Evolutionary conservation across 1,140 invertebrate genomes (phyloP).

Genomic region (Halictus rubicundus): DNA sequence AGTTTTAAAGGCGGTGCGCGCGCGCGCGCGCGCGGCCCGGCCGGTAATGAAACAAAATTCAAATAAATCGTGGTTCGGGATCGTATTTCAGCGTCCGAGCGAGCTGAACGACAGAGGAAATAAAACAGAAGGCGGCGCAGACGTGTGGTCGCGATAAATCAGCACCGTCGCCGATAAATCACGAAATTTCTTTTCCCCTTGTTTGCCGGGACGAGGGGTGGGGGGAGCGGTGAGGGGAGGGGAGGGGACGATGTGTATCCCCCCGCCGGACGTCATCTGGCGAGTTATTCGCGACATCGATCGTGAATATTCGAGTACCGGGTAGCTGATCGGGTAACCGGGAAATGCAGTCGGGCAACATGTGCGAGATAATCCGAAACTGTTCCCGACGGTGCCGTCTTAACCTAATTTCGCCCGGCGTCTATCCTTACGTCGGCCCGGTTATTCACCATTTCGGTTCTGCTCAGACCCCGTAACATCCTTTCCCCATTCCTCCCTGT

Average conservation of each 20-base stretch:
- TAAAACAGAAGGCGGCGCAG: slow-evolving; percentile 9
- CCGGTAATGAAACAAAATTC: slow-evolving; percentile 18
- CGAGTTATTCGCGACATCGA: slow-evolving; percentile 52
- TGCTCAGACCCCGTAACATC: slow-evolving; percentile 5
- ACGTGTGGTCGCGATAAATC: slow-evolving; percentile 39
- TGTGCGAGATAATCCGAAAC: slow-evolving; percentile 69
- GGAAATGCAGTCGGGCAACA: slow-evolving; percentile 54
- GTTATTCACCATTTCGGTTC: slow-evolving; percentile 60
- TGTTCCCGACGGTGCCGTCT: slow-evolving; percentile 69
- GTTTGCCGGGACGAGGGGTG: no score
- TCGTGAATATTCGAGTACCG: slow-evolving; percentile 47
- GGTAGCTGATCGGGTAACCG: slow-evolving; percentile 11
- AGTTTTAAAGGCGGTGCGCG: neutral
- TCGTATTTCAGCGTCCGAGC: slow-evolving; percentile 5
- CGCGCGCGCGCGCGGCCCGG: neutral
- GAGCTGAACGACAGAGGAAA: slow-evolving; percentile 5
- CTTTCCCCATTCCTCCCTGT: neutral
- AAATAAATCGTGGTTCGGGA: neutral
- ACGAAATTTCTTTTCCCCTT: slow-evolving; percentile 38
- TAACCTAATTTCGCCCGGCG: slow-evolving; percentile 69
- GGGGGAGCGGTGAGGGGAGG: no score
- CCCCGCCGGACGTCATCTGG: slow-evolving; percentile 12
- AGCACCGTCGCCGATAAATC: slow-evolving; percentile 36
- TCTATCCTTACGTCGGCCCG: slow-evolving; percentile 56
- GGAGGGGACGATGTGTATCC: neutral